Percentiles rank a stretch among this genome's conserved stretches.
phyloP scores from a whole-genome alignment of 1,140 invertebrate species.

The Drosophila nannoptera region DNA sequence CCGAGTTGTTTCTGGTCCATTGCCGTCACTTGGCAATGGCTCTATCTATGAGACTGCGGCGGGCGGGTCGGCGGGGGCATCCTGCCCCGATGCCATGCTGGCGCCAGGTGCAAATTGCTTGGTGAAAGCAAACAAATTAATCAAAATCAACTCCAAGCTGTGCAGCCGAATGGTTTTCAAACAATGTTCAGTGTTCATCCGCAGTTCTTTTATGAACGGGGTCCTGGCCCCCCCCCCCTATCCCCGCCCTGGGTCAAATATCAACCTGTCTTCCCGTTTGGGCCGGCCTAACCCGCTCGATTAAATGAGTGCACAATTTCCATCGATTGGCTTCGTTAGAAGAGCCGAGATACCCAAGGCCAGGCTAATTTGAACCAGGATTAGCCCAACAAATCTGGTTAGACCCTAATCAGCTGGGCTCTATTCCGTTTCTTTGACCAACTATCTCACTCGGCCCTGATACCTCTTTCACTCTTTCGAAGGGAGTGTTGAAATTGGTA shows the following conservation, averaged over 20 bases:
- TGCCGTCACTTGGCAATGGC: conserved; percentile 66
- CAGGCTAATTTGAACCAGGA: conserved; percentile 3
- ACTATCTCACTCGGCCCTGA: not conserved
- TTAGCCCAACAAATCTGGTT: conserved; percentile 11
- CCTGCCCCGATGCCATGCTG: conserved; percentile 17
- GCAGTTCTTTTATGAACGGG: not conserved
- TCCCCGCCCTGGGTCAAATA: not conserved
- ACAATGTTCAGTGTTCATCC: conserved; percentile 32
- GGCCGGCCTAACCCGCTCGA: conserved; percentile 20
- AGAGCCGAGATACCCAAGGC: conserved; percentile 43
- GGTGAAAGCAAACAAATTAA: conserved; percentile 76
- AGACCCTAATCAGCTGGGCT: not conserved
- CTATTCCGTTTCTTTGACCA: conserved; percentile 1
- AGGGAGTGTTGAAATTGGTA: too few relatives aligned
- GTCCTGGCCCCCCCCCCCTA: not conserved
- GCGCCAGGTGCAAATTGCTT: conserved; percentile 59
- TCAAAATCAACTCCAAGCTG: conserved; percentile 68
- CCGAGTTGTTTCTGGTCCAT: conserved; percentile 63
- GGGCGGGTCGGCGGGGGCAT: not conserved
- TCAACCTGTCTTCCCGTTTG: conserved; percentile 16
- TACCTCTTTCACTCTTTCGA: not conserved
- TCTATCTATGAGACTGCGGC: conserved; percentile 32
- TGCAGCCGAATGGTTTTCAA: conserved; percentile 51
- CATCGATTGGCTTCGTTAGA: conserved; percentile 60
- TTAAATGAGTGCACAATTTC: conserved; percentile 28